Evolutionary conservation across 1,140 invertebrate species (phyloP), one percentile per base, ranked within the genome.

Genomic region (Trypoxylus dichotomus): DNA sequence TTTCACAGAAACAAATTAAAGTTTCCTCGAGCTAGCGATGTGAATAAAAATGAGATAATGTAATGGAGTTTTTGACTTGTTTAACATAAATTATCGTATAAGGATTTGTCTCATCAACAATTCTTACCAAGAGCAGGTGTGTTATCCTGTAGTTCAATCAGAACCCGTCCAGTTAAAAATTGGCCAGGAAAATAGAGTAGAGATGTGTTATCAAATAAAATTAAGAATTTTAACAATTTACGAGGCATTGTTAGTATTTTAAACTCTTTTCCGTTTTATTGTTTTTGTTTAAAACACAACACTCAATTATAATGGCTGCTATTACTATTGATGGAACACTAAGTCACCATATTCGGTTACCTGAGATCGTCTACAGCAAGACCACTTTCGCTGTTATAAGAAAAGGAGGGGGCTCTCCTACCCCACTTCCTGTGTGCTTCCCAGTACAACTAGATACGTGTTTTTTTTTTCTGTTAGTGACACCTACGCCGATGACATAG

Each of bases 121-220:
- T 79, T 79, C 91, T 91, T 87, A 91, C 94, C 94, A 79, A 94
- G 86, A n/a, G 94, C 94, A 60, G 94, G 93, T 76, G 96, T 97
- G 85, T 97, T 95, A 87, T 97, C 96, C 85, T 97, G 95, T 63
- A 97, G 87, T 85, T 97, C 96, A 80, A 98, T 37, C 5, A 37
- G 32, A 37, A 98, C 96, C 82, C 95, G 90, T 32, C 96, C 96
- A 54, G 95, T 96, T 75, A 98, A 88, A 86, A 97, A 97, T 85
- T 97, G 91, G 32, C 96, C 94, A 60, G 96, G 96, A 84, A 97
- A 97, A 86, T 97, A 98, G 0, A 37, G 32, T 37, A 37, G 10
- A 37, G 32, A 37, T 37, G 32, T 37, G 2, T 37, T 37, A 8
- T 37, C 32, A 37, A 37, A 37, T 37, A 37, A 8, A 37, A 37